Base-by-base conservation (phyloP, 1,140 invertebrate genomes). In the Streblospio benedicti region DNA sequence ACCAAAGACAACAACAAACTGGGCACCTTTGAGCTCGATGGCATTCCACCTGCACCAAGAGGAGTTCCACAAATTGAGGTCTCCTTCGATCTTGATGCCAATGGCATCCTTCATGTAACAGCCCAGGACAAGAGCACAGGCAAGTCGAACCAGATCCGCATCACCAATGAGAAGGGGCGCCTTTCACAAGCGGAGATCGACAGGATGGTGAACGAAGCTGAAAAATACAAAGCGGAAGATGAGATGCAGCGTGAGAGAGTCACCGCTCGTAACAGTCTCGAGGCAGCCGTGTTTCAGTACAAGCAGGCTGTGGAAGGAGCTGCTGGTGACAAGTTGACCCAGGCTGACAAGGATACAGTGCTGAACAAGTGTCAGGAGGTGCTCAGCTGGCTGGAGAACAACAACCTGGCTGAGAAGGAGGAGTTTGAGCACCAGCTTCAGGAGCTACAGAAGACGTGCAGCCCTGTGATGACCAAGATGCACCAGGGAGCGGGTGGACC, bases 111-210 rank as follows among this genome's bases (percentile, higher is more conserved):
- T 4, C 77, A 78, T 62, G 76, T 78, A 4, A 71, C 77, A 50
- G 82, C 82, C 45, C 65, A 67, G 14, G 82, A 84, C 63, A 82
- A 83, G 67, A 80, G 79, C 1, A 96, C 93, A 61, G 93, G 93
- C 70, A 95, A 94, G 77, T 89, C 93, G 71, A 97, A 96, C 79
- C 96, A 96, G 78, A 97, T 97, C 75, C 95, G 91, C 30, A 97
- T 97, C 69, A 97, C 91, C 69, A 97, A 97, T 73, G 93, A 97
- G 80, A 97, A 97, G 75, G 95, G 91, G 28, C 96, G 97, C 68
- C 96, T 57, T 18, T 35, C 25, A 6, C 27, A 57, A 31, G 38
- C 27, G 9, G 56, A 57, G 28, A 57, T 57, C 30, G 56, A 57
- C 16, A 51, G 44, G 28, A 57, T 57, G 56, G 4, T 57, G 18